phyloP scores from a whole-genome alignment of 2,888 invertebrate species.

The Panopea generosa region DNA sequence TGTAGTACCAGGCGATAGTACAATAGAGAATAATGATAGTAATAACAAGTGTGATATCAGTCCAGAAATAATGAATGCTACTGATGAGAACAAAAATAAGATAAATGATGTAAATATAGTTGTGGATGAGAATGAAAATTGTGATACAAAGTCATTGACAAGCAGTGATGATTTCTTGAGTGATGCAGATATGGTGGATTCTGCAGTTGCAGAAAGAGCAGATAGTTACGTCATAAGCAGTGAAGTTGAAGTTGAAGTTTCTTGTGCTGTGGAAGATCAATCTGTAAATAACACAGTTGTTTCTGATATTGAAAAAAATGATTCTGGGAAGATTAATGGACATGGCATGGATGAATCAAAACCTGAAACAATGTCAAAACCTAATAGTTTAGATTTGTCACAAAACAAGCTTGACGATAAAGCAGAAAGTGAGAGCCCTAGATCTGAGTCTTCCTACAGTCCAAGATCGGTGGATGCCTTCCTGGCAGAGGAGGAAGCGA shows the following conservation, averaged over 20 bases:
- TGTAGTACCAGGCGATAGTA: background rate
- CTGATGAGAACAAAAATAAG: no score
- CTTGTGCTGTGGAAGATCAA: no score
- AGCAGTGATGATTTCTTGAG: constrained; percentile 38
- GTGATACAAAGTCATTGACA: constrained; percentile 31
- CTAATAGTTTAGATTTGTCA: no score
- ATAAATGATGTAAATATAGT: background rate
- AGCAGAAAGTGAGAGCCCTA: constrained; percentile 7
- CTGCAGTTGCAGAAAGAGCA: background rate
- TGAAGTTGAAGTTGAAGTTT: background rate
- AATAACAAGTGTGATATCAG: constrained; percentile 3
- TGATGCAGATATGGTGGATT: constrained; percentile 20
- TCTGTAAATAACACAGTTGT: no score
- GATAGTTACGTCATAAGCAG: constrained; percentile 3
- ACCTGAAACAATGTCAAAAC: no score
- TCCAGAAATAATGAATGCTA: background rate
- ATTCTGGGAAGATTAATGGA: no score
- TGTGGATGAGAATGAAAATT: constrained; percentile 26
- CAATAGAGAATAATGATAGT: no score
- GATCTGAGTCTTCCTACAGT: constrained; percentile 25
- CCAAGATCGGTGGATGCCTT: constrained; percentile 43
- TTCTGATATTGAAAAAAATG: no score
- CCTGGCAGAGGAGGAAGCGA: constrained; percentile 31
- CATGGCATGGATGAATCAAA: no score
- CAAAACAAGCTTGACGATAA: no score